A percentile compares a stretch with the other conserved stretches of the same genome.
phyloP scores from a whole-genome alignment of 1,140 invertebrate species.

The Rhyacophila brunnea region DNA sequence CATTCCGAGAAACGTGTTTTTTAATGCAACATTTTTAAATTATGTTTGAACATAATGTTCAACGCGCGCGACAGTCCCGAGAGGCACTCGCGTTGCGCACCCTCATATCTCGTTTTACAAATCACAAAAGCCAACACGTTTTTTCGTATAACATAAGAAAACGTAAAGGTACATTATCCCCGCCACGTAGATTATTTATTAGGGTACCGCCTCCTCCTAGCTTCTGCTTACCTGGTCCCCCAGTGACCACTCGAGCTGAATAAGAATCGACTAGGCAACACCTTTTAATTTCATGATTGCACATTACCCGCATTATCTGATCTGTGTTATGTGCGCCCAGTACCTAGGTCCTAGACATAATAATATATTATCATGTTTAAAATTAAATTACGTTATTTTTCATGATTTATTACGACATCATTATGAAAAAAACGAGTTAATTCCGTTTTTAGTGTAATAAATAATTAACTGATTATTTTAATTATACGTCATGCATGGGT shows the following conservation, averaged over 20 bases:
- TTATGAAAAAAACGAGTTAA: too few species aligned
- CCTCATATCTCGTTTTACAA: conserved; percentile 30
- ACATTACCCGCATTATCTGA: conserved; percentile 14
- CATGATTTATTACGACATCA: too few species aligned
- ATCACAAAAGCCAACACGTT: conserved; percentile 26
- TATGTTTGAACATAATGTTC: neutral
- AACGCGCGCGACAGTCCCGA: conserved; percentile 14
- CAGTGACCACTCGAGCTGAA: conserved; percentile 10
- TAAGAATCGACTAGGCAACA: conserved; percentile 21
- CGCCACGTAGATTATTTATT: conserved; percentile 27
- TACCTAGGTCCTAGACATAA: neutral
- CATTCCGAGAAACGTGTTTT: too few species aligned
- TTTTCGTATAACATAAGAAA: conserved; percentile 19
- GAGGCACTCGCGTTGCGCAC: conserved; percentile 17
- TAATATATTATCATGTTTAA: too few species aligned
- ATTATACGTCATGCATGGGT: too few species aligned
- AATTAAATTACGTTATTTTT: too few species aligned
- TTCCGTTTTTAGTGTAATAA: too few species aligned
- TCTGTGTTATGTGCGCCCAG: conserved; percentile 2
- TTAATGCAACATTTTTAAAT: too few species aligned
- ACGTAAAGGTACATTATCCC: conserved; percentile 17
- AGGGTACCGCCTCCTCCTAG: conserved; percentile 9
- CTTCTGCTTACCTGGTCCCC: conserved; percentile 12
- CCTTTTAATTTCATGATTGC: conserved; percentile 24
- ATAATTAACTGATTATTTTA: too few species aligned